Conservation (phyloP, 1,140 invertebrate species). For the Zeugodacus cucurbitae region DNA sequence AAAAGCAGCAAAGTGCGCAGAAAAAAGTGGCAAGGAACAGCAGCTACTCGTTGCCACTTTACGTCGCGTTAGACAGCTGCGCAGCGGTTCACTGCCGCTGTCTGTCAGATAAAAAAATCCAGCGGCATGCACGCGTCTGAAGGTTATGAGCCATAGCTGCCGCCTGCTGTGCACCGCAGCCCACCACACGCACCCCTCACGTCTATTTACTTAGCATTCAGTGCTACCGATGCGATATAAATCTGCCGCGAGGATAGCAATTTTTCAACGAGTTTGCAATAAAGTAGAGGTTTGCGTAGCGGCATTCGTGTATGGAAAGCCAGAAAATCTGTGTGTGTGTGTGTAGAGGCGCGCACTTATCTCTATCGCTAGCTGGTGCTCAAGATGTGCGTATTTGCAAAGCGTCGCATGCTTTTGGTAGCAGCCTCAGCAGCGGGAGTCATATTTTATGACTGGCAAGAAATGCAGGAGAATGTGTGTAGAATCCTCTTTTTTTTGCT, state of each 20-base stretch:
- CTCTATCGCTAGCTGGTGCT: neutral
- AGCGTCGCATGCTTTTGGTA: neutral
- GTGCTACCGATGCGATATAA: neutral
- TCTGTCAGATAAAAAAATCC: conserved; percentile 19
- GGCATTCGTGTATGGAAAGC: neutral
- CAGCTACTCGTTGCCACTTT: neutral
- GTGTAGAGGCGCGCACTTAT: neutral
- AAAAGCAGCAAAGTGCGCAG: neutral
- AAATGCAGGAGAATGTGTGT: neutral
- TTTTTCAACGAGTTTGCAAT: conserved; percentile 6
- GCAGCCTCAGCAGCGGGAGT: neutral
- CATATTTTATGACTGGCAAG: conserved; percentile 7
- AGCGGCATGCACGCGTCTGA: conserved; percentile 1
- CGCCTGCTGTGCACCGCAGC: neutral
- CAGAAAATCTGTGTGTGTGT: neutral
- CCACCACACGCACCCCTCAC: neutral
- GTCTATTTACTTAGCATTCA: neutral
- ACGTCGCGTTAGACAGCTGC: conserved; percentile 4
- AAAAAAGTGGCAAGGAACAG: neutral
- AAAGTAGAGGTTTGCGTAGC: neutral
- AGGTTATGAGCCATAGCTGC: neutral
- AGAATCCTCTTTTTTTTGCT: neutral
- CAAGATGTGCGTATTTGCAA: neutral
- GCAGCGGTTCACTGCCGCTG: neutral
- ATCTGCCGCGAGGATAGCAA: neutral